Conservation (phyloP, 2,113 vertebrate genomes). For the Stictonetta naevosa region DNA sequence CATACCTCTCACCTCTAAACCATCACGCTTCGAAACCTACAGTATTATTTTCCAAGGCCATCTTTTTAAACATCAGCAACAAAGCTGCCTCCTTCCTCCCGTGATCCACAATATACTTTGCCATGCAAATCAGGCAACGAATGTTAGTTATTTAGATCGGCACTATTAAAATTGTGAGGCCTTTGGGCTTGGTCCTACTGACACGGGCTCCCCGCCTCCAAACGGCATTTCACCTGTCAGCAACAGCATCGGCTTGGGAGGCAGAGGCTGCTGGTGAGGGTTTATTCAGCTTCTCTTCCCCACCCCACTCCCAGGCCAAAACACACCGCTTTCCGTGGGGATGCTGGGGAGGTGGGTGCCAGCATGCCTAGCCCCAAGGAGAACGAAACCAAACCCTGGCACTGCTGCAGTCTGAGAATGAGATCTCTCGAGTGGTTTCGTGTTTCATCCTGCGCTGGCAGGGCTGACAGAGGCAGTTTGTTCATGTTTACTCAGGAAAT, state of each 20-base stretch:
- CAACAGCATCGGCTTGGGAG: background rate
- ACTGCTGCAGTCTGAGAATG: background rate
- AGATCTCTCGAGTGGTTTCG: background rate
- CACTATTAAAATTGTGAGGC: background rate
- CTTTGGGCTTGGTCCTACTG: background rate
- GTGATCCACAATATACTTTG: background rate
- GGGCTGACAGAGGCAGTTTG: background rate
- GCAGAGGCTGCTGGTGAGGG: background rate
- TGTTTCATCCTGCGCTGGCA: slow-evolving; percentile 28
- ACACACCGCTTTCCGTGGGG: background rate
- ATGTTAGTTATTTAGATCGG: background rate
- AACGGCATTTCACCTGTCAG: background rate
- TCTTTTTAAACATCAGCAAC: background rate
- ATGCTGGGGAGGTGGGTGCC: background rate
- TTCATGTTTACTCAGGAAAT: slow-evolving; percentile 34
- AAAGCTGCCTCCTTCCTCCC: background rate
- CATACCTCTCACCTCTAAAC: background rate
- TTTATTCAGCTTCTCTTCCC: background rate
- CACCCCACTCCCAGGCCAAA: background rate
- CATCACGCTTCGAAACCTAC: background rate
- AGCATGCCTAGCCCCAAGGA: background rate
- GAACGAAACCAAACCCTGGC: slow-evolving; percentile 18
- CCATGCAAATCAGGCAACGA: background rate
- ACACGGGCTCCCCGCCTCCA: background rate
- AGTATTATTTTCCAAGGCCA: background rate